A percentile compares a stretch with the other conserved stretches of the same genome.
Conservation (phyloP, 2,888 invertebrate species). For the Apodemia mormo region DNA sequence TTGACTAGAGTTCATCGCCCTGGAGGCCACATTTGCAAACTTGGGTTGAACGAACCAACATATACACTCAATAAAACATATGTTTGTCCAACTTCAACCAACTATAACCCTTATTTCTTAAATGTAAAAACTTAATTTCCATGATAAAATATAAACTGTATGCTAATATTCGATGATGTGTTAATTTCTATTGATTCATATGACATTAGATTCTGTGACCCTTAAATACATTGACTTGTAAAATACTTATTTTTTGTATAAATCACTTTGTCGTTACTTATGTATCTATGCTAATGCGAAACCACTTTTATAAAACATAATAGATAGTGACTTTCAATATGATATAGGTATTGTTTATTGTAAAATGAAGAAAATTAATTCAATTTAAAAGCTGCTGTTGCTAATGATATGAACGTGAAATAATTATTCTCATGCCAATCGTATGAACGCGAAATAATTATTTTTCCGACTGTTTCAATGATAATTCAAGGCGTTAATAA, state of each 20-base stretch:
- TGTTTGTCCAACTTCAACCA: not conserved
- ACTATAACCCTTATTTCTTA: not conserved
- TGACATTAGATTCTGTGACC: conserved; percentile 15
- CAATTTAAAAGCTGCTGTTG: no score
- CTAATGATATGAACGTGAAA: no score
- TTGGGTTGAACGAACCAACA: conserved; percentile 41
- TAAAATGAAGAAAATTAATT: no score
- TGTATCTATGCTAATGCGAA: no score
- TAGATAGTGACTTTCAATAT: no score
- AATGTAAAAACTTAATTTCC: not conserved
- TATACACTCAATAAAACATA: conserved; percentile 14
- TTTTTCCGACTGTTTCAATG: no score
- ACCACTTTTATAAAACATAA: no score
- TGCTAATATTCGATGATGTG: not conserved
- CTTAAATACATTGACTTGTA: not conserved
- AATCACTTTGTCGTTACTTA: no score
- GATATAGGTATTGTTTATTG: no score
- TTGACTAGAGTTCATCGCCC: conserved; percentile 47
- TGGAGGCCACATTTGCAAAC: conserved; percentile 40
- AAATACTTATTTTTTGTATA: not conserved
- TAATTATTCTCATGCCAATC: no score
- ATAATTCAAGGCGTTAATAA: no score
- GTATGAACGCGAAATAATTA: no score
- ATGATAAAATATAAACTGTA: not conserved
- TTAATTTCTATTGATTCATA: conserved; percentile 13